phyloP scores from a whole-genome alignment of 1,140 invertebrate species.

The Ceratoteleas bidentatus region DNA sequence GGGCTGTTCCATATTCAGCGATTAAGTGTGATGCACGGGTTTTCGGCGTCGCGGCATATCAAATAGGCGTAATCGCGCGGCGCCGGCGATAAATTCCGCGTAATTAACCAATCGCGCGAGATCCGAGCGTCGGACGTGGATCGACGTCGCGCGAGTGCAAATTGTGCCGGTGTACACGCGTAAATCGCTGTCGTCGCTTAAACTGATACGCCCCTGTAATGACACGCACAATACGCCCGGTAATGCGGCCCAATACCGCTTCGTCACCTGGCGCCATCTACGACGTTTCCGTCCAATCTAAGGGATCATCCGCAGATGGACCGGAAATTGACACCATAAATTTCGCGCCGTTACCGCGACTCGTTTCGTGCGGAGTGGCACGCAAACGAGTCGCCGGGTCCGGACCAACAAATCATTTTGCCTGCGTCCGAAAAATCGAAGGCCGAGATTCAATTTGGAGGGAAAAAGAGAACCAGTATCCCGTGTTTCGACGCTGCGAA shows the following conservation, averaged over 20 bases:
- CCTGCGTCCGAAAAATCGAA: too few species aligned
- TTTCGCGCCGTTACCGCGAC: constrained; percentile 1
- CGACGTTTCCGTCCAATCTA: constrained; percentile 20
- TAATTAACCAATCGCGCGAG: constrained; percentile 71
- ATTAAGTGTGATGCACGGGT: constrained; percentile 79
- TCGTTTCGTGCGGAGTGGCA: too few species aligned
- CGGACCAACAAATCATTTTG: too few species aligned
- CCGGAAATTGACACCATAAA: constrained; percentile 47
- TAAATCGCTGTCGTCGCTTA: constrained; percentile 32
- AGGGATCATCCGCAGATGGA: constrained; percentile 27
- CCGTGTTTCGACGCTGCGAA: too few species aligned
- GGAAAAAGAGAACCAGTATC: too few species aligned
- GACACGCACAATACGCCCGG: constrained; percentile 26
- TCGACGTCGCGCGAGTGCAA: constrained; percentile 57
- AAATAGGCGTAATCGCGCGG: constrained; percentile 76
- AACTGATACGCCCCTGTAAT: constrained; percentile 53
- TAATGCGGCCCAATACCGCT: constrained; percentile 36
- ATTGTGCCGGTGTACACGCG: constrained; percentile 40
- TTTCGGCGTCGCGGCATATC: constrained; percentile 77
- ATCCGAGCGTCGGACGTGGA: constrained; percentile 42
- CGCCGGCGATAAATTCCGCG: constrained; percentile 71
- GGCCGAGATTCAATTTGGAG: too few species aligned
- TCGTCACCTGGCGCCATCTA: constrained; percentile 38
- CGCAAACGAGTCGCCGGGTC: too few species aligned
- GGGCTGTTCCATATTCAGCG: constrained; percentile 78